Evolutionary conservation across 2,113 vertebrate species (phyloP).

Genomic region (Athene cunicularia): DNA sequence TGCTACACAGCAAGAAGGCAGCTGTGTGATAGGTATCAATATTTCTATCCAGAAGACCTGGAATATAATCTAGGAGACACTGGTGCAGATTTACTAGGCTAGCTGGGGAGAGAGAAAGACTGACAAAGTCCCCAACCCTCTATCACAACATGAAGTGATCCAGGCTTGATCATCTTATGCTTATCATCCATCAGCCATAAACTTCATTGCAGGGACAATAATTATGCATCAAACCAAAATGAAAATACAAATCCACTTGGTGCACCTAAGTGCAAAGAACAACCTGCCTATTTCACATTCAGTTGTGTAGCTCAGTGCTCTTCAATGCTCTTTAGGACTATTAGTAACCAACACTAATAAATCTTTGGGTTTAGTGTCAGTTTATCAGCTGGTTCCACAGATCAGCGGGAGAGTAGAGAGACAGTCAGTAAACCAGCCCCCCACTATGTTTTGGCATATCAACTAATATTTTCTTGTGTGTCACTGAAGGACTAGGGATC

Average conservation of each 20-base stretch:
- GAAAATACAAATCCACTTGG: neutral
- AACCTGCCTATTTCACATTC: neutral
- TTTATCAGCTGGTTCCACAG: neutral
- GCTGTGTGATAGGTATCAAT: neutral
- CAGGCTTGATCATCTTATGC: neutral
- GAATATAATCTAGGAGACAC: neutral
- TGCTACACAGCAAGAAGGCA: neutral
- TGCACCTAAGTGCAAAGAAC: neutral
- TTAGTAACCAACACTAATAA: slow-evolving; percentile 10
- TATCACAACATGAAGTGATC: neutral
- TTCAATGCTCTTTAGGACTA: neutral
- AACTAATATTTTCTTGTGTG: neutral
- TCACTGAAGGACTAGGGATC: slow-evolving; percentile 8
- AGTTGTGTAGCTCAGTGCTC: neutral
- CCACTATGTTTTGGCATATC: slow-evolving; percentile 34
- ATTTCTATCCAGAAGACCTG: neutral
- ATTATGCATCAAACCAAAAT: neutral
- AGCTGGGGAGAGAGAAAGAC: neutral
- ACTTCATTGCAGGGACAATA: neutral
- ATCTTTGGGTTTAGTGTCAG: neutral
- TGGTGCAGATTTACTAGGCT: neutral
- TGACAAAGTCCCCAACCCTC: neutral
- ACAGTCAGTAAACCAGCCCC: neutral
- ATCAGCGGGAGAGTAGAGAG: neutral
- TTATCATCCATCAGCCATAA: neutral